A percentile compares a stretch with the other conserved stretches of the same genome.
phyloP scores from a whole-genome alignment of 2,888 invertebrate genomes.

The Pachycephus smyrnensis region DNA sequence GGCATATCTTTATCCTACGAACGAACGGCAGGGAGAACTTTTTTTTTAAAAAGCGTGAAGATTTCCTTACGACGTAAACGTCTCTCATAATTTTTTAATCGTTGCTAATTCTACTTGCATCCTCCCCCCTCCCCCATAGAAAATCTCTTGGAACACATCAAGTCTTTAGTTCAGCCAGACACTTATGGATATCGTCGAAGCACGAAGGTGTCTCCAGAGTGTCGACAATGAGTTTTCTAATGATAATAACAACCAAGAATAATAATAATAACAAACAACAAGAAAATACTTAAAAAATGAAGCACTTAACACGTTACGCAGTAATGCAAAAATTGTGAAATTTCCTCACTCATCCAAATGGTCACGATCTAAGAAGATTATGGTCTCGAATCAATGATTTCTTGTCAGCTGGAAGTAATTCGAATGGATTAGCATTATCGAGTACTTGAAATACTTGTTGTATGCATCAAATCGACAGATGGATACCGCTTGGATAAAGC shows the following conservation, averaged over 20 bases:
- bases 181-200: neutral
- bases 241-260: neutral
- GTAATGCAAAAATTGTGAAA: neutral
- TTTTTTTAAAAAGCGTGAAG: slow-evolving; percentile 57
- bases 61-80: slow-evolving; percentile 21
- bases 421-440: neutral
- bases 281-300: neutral
- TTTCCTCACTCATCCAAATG: neutral
- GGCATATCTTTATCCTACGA: slow-evolving; percentile 43
- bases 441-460: neutral
- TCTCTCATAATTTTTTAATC: slow-evolving; percentile 38
- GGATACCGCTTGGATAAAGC: neutral
- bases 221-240: slow-evolving; percentile 19
- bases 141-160: neutral
- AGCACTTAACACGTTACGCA: neutral
- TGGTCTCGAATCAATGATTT: neutral
- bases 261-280: neutral
- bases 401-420: neutral
- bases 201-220: slow-evolving; percentile 12
- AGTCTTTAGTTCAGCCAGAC: slow-evolving; percentile 49
- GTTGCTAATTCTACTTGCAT: slow-evolving; percentile 47
- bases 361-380: neutral
- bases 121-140: neutral
- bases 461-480: neutral
- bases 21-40: slow-evolving; percentile 21